These are phyloP conservation scores for Hydra vulgaris DNA, from an alignment of 30 jellyfish, hydroid and myxozoan species.

Conservation along the genomic window DNA sequence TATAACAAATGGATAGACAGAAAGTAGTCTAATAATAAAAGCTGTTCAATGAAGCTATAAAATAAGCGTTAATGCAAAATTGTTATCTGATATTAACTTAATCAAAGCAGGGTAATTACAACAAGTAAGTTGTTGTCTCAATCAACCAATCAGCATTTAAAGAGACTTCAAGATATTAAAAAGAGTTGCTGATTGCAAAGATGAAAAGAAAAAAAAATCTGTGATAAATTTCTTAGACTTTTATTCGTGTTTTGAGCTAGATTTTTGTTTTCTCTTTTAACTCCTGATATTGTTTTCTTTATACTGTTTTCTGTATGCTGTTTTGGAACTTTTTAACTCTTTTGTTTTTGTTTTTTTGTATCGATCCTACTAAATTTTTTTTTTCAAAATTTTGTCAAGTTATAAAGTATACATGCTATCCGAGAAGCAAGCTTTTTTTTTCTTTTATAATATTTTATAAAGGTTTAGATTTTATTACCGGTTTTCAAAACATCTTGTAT, in stretches of 20 bases:
- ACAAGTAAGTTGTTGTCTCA: too few relatives aligned
- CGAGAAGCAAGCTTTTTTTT: too few relatives aligned
- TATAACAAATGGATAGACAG: neutral
- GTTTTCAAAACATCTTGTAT: neutral
- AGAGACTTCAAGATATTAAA: neutral
- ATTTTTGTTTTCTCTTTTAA: neutral
- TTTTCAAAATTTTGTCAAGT: too few relatives aligned
- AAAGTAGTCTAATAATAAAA: neutral
- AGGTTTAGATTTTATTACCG: neutral
- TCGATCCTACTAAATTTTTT: too few relatives aligned
- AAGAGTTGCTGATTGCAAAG: neutral
- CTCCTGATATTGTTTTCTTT: too few relatives aligned
- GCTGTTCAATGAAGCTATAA: neutral
- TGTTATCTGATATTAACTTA: neutral
- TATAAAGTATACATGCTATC: too few relatives aligned
- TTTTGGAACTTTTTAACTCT: too few relatives aligned
- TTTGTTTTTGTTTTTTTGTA: too few relatives aligned
- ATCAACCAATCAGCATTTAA: too few relatives aligned
- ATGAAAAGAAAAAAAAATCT: neutral
- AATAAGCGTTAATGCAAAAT: neutral
- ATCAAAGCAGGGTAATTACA: neutral
- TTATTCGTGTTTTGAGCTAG: neutral
- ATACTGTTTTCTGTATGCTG: too few relatives aligned
- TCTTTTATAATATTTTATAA: neutral
- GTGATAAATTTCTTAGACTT: neutral